Conservation (phyloP, 2,888 invertebrate species). For the Apodemia mormo region DNA sequence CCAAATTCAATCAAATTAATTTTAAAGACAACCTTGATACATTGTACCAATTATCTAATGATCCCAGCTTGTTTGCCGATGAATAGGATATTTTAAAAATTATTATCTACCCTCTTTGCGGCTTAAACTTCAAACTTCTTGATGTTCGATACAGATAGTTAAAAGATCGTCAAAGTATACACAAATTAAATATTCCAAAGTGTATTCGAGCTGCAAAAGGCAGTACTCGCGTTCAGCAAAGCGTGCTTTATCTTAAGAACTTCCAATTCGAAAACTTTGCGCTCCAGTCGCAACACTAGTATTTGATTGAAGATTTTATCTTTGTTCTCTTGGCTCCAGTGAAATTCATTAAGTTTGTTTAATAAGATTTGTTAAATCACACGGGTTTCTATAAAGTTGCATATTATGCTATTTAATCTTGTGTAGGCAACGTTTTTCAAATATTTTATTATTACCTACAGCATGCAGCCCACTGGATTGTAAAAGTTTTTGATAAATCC, state of each 20-base stretch:
- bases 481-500: too few relatives aligned
- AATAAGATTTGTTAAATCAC: neutral
- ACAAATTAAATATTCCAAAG: slow-evolving; percentile 12
- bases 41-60: too few relatives aligned
- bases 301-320: slow-evolving; percentile 18
- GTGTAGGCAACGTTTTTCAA: neutral
- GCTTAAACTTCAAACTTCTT: neutral
- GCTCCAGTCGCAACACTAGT: slow-evolving; percentile 1
- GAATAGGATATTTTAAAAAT: too few relatives aligned
- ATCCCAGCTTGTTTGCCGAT: too few relatives aligned
- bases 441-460: too few relatives aligned
- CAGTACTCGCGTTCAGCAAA: neutral
- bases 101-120: too few relatives aligned
- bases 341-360: slow-evolving; percentile 7
- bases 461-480: too few relatives aligned
- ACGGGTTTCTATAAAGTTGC: neutral
- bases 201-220: slow-evolving; percentile 15
- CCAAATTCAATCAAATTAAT: too few relatives aligned
- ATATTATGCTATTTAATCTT: neutral
- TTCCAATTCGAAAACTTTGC: slow-evolving; percentile 15
- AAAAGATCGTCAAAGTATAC: neutral
- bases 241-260: slow-evolving; percentile 15
- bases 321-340: neutral
- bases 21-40: too few relatives aligned
- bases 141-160: neutral